Conservation (phyloP, 1,140 invertebrate species). For the Luehdorfia chinensis region DNA sequence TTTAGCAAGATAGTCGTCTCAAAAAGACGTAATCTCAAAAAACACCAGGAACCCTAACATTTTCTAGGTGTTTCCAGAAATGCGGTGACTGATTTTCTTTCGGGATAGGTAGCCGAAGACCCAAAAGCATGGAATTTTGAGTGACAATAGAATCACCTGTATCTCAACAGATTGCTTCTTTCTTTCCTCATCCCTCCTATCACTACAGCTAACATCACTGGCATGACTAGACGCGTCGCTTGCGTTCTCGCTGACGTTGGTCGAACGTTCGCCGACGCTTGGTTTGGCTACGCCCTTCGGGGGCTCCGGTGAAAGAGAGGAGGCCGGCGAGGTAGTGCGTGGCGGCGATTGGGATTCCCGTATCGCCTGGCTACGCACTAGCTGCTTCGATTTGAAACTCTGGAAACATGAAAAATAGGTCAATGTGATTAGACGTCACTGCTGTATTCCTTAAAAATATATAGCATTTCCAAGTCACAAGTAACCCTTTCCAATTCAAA, state of each 20-base stretch:
- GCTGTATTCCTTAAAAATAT: too few species aligned
- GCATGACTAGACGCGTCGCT: conserved; percentile 34
- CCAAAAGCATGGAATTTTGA: too few species aligned
- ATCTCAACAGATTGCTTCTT: conserved; percentile 66
- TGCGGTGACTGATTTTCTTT: too few species aligned
- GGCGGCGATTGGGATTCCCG: conserved; percentile 91
- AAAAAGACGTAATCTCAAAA: too few species aligned
- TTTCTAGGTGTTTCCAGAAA: too few species aligned
- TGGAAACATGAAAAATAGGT: conserved; percentile 46
- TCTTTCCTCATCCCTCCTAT: conserved; percentile 31
- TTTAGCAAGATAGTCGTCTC: too few species aligned
- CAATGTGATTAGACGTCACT: conserved; percentile 1
- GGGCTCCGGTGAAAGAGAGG: conserved; percentile 23
- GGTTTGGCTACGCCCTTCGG: background rate
- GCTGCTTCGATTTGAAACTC: conserved; percentile 88
- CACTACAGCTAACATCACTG: conserved; percentile 27
- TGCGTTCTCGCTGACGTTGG: conserved; percentile 11
- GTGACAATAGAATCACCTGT: too few species aligned
- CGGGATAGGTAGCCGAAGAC: too few species aligned
- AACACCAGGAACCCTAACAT: too few species aligned
- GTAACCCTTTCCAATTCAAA: too few species aligned
- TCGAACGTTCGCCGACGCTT: background rate
- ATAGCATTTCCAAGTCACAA: too few species aligned
- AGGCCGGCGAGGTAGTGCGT: conserved; percentile 80
- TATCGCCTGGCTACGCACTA: conserved; percentile 93